Evolutionary conservation across 2,888 invertebrate genomes (phyloP), one percentile per base, ranked within the genome.

Genomic region (Dryomyza anilis): DNA sequence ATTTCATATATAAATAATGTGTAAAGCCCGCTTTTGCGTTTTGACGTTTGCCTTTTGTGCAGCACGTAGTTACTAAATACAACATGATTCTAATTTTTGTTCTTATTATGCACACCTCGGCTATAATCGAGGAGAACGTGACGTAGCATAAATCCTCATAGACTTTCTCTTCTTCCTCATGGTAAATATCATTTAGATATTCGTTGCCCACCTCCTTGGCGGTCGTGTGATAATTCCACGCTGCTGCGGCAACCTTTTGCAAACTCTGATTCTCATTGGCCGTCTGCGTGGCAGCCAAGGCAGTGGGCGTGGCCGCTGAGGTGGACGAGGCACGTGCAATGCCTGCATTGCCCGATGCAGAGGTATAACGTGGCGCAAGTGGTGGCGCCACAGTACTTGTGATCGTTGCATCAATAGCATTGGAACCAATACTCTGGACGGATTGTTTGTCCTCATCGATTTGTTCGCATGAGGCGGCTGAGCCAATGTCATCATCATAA

Each of bases 141-240:
- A 93, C 91, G 84, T 92, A 94, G 87, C 93, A 93, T 74, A 94
- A 88, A 84, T 94, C 93, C 84, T 93, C 94, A 83, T 94, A 94
- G 77, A 93, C 90, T 84, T 92, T 92, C 82, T 93, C 92, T 75
- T 92, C 92, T 72, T 89, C 81, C 65, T 81, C 78, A 68, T 77
- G 78, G 68, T 81, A 81, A 71, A 81, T 78, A 65, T 80, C 80
- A 66, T 76, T 77, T 66, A 81, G 75, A 69, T 81, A 83, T 55
- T 79, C 77, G 64, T 80, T 77, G 59, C 78, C 81, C 21, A 75
- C 77, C 63, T 78, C 76, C 33, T 76, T 74, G 55, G 76, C 73
- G 5, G 73, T 75, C n/a, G 74, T 74, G 27, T 75, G 77, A 68
- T 79, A 81, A 55, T 80, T 82, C 73, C 80, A 81, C 45, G 79